These are phyloP conservation scores for Chrosomus eos DNA, from an alignment of 2,797 vertebrate species.

Conservation along the genomic window DNA sequence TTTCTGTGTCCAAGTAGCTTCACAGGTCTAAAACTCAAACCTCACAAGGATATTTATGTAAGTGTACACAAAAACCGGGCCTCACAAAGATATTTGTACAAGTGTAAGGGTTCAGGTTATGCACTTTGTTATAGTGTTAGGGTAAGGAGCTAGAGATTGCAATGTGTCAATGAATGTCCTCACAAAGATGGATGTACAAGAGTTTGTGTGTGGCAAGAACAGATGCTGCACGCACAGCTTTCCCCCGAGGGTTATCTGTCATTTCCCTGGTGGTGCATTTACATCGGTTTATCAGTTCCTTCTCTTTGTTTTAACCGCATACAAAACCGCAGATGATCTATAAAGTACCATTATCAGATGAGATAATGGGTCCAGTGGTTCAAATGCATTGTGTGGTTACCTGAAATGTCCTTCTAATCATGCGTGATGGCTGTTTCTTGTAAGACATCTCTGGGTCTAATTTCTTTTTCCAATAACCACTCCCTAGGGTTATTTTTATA, in stretches of 20 bases:
- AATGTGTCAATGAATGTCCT: too few relatives aligned
- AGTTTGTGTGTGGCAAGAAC: background rate
- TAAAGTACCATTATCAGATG: background rate
- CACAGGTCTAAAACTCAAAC: too few relatives aligned
- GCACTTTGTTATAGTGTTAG: too few relatives aligned
- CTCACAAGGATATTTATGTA: too few relatives aligned
- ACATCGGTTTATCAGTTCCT: background rate
- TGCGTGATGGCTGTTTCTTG: slow-evolving; percentile 31
- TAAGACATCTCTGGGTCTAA: slow-evolving; percentile 41
- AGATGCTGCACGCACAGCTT: background rate
- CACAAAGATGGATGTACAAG: too few relatives aligned
- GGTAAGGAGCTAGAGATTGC: too few relatives aligned
- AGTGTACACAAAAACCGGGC: too few relatives aligned
- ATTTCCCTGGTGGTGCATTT: background rate
- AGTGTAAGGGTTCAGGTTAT: too few relatives aligned
- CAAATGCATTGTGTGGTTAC: background rate
- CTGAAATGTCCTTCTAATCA: background rate
- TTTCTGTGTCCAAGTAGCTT: too few relatives aligned
- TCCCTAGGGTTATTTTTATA: slow-evolving; percentile 74
- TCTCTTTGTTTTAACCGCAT: background rate
- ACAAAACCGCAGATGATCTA: background rate
- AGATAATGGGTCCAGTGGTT: background rate
- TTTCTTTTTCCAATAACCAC: slow-evolving; percentile 64
- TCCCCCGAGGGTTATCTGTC: background rate
- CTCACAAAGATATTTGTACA: too few relatives aligned